Conservation (phyloP, 1,140 invertebrate species). For the Bilobella aurantiaca region DNA sequence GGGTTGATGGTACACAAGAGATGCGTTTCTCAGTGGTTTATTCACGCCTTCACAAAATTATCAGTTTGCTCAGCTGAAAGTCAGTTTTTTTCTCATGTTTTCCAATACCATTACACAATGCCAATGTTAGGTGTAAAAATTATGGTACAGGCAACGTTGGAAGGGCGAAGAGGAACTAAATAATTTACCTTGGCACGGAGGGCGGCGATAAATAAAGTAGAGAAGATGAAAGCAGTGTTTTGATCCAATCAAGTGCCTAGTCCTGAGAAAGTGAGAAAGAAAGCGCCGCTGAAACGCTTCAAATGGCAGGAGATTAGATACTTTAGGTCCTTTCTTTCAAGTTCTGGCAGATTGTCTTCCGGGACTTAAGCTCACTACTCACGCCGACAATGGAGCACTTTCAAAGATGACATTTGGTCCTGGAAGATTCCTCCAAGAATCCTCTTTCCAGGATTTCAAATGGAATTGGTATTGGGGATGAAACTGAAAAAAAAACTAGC, state of each 20-base stretch:
- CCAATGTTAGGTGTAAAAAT: background rate
- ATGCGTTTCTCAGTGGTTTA: background rate
- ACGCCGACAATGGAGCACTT: no score
- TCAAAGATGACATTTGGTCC: no score
- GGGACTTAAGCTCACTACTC: background rate
- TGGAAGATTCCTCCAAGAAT: no score
- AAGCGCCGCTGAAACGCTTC: background rate
- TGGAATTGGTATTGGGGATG: no score
- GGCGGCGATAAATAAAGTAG: background rate
- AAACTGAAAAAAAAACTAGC: no score
- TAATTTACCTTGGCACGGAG: background rate
- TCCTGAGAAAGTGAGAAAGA: background rate
- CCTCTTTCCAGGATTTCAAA: no score
- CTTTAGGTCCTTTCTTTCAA: background rate
- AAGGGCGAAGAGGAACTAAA: background rate
- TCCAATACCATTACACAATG: background rate
- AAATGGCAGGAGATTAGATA: background rate
- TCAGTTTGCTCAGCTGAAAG: background rate
- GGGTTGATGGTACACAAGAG: no score
- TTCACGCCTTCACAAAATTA: background rate
- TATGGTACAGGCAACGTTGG: background rate
- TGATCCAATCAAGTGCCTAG: background rate
- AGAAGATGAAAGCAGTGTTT: constrained; percentile 3
- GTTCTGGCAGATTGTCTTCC: background rate
- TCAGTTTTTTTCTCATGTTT: background rate